A percentile compares a stretch with the other conserved stretches of the same genome.
Conservation (phyloP, 2,113 vertebrate species). For the Arenaria interpres region DNA sequence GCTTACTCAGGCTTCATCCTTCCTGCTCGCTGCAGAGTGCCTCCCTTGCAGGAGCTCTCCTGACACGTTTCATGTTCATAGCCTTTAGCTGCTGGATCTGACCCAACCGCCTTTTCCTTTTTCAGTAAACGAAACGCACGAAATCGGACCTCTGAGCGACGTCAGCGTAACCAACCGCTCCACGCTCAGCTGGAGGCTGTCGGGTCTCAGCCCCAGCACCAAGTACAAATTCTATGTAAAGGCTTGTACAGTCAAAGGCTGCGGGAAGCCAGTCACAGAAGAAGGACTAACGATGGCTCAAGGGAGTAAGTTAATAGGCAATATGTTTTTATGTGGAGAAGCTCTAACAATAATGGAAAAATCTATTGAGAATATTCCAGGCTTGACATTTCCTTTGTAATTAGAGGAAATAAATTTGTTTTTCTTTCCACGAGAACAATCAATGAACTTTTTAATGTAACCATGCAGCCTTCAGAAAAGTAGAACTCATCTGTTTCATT, state of each 20-base stretch:
- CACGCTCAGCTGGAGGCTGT: slow-evolving; percentile 80
- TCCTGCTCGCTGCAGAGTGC: neutral
- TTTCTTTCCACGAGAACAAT: neutral
- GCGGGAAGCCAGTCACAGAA: slow-evolving; percentile 84
- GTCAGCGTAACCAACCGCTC: slow-evolving; percentile 79
- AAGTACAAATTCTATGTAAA: slow-evolving; percentile 91
- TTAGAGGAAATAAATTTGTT: slow-evolving; percentile 3
- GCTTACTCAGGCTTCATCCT: neutral
- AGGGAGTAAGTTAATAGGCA: slow-evolving; percentile 82
- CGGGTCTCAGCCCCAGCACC: slow-evolving; percentile 82
- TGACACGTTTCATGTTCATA: fast-evolving
- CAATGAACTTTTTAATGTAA: neutral
- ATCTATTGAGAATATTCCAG: neutral
- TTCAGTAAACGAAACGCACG: slow-evolving; percentile 89
- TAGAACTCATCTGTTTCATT: neutral
- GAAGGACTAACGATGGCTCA: slow-evolving; percentile 84
- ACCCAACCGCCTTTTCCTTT: slow-evolving; percentile 19
- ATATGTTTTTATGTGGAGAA: neutral
- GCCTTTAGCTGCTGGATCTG: neutral
- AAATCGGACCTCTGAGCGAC: slow-evolving; percentile 78
- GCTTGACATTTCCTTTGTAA: slow-evolving; percentile 5
- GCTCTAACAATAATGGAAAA: neutral
- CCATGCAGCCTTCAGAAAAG: neutral
- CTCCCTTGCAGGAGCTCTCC: neutral
- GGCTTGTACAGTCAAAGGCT: slow-evolving; percentile 88